Conservation (phyloP, 1,140 invertebrate genomes). For the Hylaeus volcanicus region DNA sequence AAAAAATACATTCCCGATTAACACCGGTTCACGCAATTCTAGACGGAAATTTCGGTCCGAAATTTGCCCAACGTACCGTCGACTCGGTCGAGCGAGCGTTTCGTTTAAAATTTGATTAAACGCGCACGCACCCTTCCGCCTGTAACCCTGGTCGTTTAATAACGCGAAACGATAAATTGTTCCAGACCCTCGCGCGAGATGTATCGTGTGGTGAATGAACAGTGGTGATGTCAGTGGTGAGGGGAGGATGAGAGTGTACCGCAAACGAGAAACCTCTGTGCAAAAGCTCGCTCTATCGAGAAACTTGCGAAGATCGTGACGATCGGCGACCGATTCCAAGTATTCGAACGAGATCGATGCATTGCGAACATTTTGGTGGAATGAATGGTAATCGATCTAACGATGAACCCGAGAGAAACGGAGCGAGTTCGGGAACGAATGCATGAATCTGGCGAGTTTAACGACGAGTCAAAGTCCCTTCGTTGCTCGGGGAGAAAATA, state of each 20-base stretch:
- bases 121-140: not conserved
- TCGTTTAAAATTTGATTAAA: constrained; percentile 33
- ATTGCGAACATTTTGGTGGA: not conserved
- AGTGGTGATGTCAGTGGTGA: constrained; percentile 30
- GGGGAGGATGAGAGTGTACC: constrained; percentile 14
- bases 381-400: not conserved
- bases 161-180: constrained; percentile 30
- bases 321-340: not conserved
- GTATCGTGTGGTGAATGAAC: constrained; percentile 49
- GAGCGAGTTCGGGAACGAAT: not conserved
- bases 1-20: constrained; percentile 27
- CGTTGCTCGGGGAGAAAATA: not conserved
- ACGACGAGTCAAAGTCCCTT: not conserved
- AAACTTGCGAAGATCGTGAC: not conserved
- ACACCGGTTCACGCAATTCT: not conserved
- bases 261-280: not conserved
- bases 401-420: not conserved
- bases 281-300: not conserved
- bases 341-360: not conserved
- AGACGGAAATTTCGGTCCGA: not conserved
- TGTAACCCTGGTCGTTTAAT: constrained; percentile 22
- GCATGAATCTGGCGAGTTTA: not conserved
- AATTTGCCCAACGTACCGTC: not conserved
- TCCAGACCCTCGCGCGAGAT: not conserved
- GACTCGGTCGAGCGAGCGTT: not conserved